Percentiles rank a stretch among this genome's conserved stretches.
These are phyloP conservation scores for Unio pictorum DNA, from an alignment of 2,888 invertebrate genomes.

Conservation along the genomic window DNA sequence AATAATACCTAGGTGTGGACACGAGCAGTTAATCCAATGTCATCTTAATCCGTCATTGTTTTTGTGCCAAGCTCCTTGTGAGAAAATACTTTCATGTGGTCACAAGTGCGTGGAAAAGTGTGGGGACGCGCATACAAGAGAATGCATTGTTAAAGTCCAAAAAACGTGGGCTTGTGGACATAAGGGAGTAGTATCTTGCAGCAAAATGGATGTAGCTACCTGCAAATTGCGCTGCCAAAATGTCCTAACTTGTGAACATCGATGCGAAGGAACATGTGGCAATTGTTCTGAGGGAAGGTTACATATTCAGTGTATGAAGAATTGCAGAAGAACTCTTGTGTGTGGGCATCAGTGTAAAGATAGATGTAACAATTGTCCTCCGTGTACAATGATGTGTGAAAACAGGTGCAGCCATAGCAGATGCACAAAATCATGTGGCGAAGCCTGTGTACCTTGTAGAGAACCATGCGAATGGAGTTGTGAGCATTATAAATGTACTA, in stretches of 20 bases:
- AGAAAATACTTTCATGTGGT: slow-evolving; percentile 42
- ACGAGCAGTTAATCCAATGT: slow-evolving; percentile 55
- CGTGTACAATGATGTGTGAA: slow-evolving; percentile 68
- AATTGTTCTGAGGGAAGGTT: slow-evolving; percentile 77
- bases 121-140: slow-evolving; percentile 25
- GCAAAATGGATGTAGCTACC: slow-evolving; percentile 13
- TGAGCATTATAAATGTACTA: slow-evolving; percentile 60
- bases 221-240: slow-evolving; percentile 31
- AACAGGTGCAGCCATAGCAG: slow-evolving; percentile 64
- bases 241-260: slow-evolving; percentile 55
- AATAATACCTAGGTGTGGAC: slow-evolving; percentile 54
- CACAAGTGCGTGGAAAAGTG: slow-evolving; percentile 45
- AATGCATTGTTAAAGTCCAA: slow-evolving; percentile 17
- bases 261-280: slow-evolving; percentile 69
- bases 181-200: slow-evolving; percentile 21
- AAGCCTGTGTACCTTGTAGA: slow-evolving; percentile 61
- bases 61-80: slow-evolving; percentile 41
- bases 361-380: slow-evolving; percentile 66
- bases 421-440: slow-evolving; percentile 63
- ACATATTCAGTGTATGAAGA: slow-evolving; percentile 76
- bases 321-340: slow-evolving; percentile 76
- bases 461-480: slow-evolving; percentile 68
- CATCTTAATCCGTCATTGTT: slow-evolving; percentile 30
- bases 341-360: slow-evolving; percentile 68
- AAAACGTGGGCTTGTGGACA: slow-evolving; percentile 41